Evolutionary conservation across 1,140 invertebrate genomes (phyloP).

Genomic region (Neodiprion lecontei): DNA sequence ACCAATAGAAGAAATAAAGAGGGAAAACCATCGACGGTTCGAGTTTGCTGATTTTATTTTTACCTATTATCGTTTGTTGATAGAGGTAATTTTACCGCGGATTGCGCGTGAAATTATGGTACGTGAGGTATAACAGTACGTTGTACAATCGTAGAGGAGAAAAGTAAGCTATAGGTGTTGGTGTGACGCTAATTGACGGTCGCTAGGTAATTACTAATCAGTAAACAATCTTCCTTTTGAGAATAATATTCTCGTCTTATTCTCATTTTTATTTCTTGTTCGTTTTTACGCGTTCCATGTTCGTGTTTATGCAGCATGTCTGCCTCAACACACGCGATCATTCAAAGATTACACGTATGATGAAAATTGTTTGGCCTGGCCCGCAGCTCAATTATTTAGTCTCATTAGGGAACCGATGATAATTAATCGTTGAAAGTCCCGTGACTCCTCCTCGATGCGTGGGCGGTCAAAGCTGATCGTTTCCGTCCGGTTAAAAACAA

Average conservation of each 20-base stretch:
- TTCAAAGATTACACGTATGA: neutral
- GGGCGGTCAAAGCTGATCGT: constrained; percentile 3
- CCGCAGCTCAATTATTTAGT: constrained; percentile 1
- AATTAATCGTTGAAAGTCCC: constrained; percentile 5
- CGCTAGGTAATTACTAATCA: constrained; percentile 4
- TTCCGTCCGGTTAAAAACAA: constrained; percentile 4
- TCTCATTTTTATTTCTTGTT: neutral
- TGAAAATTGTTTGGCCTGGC: neutral
- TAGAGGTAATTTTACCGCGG: no score
- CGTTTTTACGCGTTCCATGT: neutral
- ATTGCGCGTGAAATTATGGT: no score
- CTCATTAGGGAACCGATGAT: constrained; percentile 7
- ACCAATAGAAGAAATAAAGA: no score
- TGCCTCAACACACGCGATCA: neutral
- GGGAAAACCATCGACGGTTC: no score
- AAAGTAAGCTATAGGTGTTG: neutral
- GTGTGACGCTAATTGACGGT: neutral
- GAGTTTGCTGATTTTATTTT: no score
- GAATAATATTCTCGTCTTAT: neutral
- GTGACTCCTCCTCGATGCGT: neutral
- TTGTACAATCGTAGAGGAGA: neutral
- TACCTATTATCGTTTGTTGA: no score
- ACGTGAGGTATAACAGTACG: no score
- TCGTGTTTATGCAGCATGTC: no score
- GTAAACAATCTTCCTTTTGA: neutral